Evolutionary conservation across 2,113 vertebrate species (phyloP), one percentile per base, ranked within the genome.

Genomic region (Lepus timidus): DNA sequence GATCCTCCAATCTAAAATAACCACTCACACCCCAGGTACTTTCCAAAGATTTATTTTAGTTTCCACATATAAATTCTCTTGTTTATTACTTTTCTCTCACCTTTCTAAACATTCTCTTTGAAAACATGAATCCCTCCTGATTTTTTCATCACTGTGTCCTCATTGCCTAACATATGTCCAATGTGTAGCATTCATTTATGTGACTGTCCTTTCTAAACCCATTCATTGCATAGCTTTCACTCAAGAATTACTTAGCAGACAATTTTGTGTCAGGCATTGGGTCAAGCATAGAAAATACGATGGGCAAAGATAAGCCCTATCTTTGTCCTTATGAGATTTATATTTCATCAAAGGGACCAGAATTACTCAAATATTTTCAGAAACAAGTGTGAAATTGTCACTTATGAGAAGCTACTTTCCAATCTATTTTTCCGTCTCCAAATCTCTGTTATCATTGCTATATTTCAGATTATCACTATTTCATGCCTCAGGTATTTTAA

Each of bases 41-140:
- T 87, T 67, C 51, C 29, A 82, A 68, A 61, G 61, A 12, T 31
- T 49, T 73, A 20, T 78, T 86, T 85, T 88, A 61, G 87, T 76
- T 94, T 78, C 29, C 85, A 4, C 65, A 10, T 79, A 4, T 22
- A 95, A 33, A 70, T 85, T 87, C 33, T 87, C 33, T 75, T 82
- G 29, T n/a, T n/a, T 62, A 52, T 90, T 86, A 33, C 70, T 90
- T 84, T 1, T 64, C 70, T 94, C 67, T 88, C 20, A 44, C 9
- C 6, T 89, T 95, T 44, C 82, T 76, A 55, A 93, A 78, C 92
- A 89, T 58, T 94, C 61, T 68, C 61, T 25, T 23, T 29, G 39
- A 95, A 55, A 84, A 62, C 9, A 81, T 8, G 1, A 76, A 76
- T 68, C 25, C 84, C 76, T 11, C 33, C 25, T 31, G 71, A 8